Conservation (phyloP, 2,113 vertebrate genomes). For the Urocynchramus pylzowi region DNA sequence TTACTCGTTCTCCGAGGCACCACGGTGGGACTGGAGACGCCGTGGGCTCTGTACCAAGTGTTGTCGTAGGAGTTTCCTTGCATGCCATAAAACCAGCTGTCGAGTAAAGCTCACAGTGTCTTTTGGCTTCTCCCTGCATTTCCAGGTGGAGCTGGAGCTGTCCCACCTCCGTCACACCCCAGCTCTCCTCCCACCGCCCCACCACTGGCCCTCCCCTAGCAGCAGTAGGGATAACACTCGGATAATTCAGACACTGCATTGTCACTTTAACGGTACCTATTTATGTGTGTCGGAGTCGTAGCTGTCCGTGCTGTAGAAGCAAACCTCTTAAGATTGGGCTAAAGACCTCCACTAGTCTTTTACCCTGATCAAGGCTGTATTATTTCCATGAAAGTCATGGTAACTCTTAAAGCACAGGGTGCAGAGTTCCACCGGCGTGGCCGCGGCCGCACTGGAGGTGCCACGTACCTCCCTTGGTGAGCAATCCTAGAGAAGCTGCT, state of each 20-base stretch:
- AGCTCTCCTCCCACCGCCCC: not conserved
- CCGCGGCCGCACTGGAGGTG: not conserved
- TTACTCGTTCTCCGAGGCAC: not conserved
- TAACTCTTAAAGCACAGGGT: slow-evolving; percentile 30
- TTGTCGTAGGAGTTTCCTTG: not conserved
- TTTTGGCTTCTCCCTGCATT: not conserved
- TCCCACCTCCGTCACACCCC: not conserved
- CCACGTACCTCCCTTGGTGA: not conserved
- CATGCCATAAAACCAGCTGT: not conserved
- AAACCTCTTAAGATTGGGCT: slow-evolving; percentile 44
- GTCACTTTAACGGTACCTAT: slow-evolving; percentile 34
- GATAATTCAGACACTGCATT: slow-evolving; percentile 33
- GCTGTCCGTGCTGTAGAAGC: not conserved
- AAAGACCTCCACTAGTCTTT: slow-evolving; percentile 45
- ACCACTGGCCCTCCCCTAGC: not conserved
- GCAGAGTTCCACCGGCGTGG: not conserved
- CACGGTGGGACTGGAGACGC: not conserved
- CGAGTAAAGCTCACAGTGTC: not conserved
- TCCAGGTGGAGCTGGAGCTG: not conserved
- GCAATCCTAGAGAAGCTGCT: not conserved
- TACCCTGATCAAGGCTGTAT: slow-evolving; percentile 51
- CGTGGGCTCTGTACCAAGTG: not conserved
- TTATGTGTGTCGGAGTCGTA: not conserved
- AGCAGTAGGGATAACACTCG: not conserved
- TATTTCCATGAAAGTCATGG: slow-evolving; percentile 53